These are phyloP conservation scores for Agrotis segetum DNA, from an alignment of 2,888 invertebrate species.

Conservation along the genomic window DNA sequence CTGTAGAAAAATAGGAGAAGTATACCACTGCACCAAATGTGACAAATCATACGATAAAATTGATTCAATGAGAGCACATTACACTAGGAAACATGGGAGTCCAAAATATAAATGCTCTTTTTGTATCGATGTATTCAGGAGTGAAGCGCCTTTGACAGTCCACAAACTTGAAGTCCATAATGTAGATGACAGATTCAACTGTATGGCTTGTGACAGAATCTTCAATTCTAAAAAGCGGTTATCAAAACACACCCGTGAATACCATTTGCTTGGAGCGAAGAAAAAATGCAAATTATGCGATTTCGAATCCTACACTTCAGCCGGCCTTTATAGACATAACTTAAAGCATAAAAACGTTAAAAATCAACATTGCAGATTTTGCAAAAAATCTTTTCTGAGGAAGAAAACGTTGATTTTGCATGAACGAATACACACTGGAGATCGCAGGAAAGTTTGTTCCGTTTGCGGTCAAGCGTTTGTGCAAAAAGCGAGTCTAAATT, in stretches of 20 bases:
- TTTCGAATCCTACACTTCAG: conserved; percentile 79
- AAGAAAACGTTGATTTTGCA: conserved; percentile 78
- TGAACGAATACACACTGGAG: conserved; percentile 84
- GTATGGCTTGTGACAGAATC: conserved; percentile 78
- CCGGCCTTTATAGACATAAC: conserved; percentile 78
- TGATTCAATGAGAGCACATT: no score
- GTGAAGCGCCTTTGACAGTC: no score
- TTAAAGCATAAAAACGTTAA: no score
- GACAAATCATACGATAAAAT: no score
- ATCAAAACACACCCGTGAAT: conserved; percentile 76
- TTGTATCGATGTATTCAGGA: no score
- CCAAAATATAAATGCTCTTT: no score
- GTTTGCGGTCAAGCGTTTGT: conserved; percentile 85
- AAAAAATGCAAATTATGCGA: conserved; percentile 81
- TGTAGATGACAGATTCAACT: conserved; percentile 79
- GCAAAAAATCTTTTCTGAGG: conserved; percentile 75
- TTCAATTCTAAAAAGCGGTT: conserved; percentile 78
- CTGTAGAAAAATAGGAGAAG: no score
- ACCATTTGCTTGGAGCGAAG: conserved; percentile 76
- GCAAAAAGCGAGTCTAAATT: conserved; percentile 85
- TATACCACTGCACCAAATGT: no score
- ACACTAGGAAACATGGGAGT: no score
- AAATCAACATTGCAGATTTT: no score
- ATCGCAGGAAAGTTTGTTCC: conserved; percentile 79
- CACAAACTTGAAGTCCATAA: conserved; percentile 69